Evolutionary conservation across 2,113 vertebrate genomes (phyloP).

Genomic region (Lepus timidus): DNA sequence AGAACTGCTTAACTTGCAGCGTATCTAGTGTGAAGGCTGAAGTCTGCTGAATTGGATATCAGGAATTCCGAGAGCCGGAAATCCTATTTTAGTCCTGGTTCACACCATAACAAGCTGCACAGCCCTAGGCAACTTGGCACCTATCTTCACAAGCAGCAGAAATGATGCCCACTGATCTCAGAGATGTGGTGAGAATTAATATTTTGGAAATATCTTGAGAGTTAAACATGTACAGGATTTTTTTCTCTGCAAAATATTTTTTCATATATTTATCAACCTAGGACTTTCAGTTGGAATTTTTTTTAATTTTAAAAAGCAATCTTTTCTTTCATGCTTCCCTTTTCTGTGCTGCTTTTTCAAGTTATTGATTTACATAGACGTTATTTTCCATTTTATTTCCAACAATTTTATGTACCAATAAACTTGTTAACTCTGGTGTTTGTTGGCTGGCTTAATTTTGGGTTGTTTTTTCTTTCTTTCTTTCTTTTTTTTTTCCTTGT

Average conservation of each 20-base stretch:
- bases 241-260: not conserved
- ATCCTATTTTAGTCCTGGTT: constrained; percentile 71
- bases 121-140: constrained; percentile 51
- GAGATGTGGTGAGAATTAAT: constrained; percentile 24
- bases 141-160: constrained; percentile 47
- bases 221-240: not conserved
- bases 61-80: constrained; percentile 54
- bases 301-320: constrained; percentile 33
- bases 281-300: not conserved
- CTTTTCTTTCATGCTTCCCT: not conserved
- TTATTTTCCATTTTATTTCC: not conserved
- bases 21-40: constrained; percentile 45
- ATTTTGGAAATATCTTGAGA: constrained; percentile 60
- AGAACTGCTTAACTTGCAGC: constrained; percentile 71
- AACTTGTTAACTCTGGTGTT: not conserved
- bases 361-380: constrained; percentile 21
- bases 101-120: constrained; percentile 43
- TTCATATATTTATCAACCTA: not conserved
- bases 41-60: constrained; percentile 70
- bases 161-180: constrained; percentile 59
- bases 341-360: not conserved
- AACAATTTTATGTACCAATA: not conserved
- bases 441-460: not conserved
- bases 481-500: not conserved
- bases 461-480: not conserved